These are phyloP conservation scores for Plodia interpunctella DNA, from an alignment of 1,140 invertebrate genomes.

Conservation along the genomic window DNA sequence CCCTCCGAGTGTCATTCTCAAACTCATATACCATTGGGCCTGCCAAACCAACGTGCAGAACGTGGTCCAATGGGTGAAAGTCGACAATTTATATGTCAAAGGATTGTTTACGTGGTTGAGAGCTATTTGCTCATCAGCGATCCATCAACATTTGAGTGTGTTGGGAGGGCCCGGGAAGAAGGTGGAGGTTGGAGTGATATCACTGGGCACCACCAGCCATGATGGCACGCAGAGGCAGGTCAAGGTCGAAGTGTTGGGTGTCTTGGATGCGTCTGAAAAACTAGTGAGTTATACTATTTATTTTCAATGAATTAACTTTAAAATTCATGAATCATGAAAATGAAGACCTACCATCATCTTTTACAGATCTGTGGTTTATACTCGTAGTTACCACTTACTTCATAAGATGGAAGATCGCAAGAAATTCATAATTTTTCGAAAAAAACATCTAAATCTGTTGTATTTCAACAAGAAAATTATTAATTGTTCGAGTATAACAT, in stretches of 20 bases:
- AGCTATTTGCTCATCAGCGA: conserved; percentile 85
- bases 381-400: too few relatives aligned
- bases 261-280: conserved; percentile 87
- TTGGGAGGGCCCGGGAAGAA: conserved; percentile 83
- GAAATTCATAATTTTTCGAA: too few relatives aligned
- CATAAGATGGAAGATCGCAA: too few relatives aligned
- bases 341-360: too few relatives aligned
- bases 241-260: conserved; percentile 92
- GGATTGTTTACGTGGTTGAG: conserved; percentile 87
- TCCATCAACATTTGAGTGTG: conserved; percentile 84
- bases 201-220: conserved; percentile 90
- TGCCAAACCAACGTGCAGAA: conserved; percentile 93
- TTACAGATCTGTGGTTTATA: too few relatives aligned
- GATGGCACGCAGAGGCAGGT: conserved; percentile 89
- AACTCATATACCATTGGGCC: conserved; percentile 93
- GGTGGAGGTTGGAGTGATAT: conserved; percentile 91
- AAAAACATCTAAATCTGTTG: too few relatives aligned
- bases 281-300: conserved; percentile 59
- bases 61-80: conserved; percentile 92
- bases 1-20: conserved; percentile 87
- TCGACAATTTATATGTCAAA: conserved; percentile 69
- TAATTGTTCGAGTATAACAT: too few relatives aligned
- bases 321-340: too few relatives aligned
- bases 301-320: too few relatives aligned
- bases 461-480: too few relatives aligned